phyloP scores from a whole-genome alignment of 2,797 vertebrate species.

The Podargus strigoides region DNA sequence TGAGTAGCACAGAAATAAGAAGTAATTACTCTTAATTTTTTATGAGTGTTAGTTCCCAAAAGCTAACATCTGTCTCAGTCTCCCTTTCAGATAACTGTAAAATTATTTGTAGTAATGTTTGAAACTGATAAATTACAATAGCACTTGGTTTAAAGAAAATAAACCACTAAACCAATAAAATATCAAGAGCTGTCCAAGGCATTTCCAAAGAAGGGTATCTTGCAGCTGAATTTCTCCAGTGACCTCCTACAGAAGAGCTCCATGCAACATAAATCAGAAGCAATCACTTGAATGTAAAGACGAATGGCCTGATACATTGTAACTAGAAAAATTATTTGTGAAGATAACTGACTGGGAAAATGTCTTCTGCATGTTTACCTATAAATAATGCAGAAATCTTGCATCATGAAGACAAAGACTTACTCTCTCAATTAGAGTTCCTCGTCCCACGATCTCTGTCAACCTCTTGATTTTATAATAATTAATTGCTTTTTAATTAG shows the following conservation, averaged over 20 bases:
- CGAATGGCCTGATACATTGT: neutral
- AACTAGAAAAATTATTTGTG: neutral
- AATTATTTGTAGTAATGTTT: neutral
- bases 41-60: neutral
- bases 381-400: neutral
- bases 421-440: neutral
- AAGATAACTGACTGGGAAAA: neutral
- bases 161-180: neutral
- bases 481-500: neutral
- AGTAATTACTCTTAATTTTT: neutral
- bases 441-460: neutral
- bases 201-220: neutral
- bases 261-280: neutral
- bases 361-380: neutral
- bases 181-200: neutral
- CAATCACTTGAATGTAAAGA: neutral
- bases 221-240: neutral
- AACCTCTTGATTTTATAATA: neutral
- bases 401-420: neutral
- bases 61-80: neutral
- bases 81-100: neutral
- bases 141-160: neutral
- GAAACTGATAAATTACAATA: neutral
- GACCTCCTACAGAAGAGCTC: neutral
- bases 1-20: neutral